A percentile compares a stretch with the other conserved stretches of the same genome.
These are phyloP conservation scores for Apoderus coryli DNA, from an alignment of 2,888 invertebrate species.

Conservation along the genomic window DNA sequence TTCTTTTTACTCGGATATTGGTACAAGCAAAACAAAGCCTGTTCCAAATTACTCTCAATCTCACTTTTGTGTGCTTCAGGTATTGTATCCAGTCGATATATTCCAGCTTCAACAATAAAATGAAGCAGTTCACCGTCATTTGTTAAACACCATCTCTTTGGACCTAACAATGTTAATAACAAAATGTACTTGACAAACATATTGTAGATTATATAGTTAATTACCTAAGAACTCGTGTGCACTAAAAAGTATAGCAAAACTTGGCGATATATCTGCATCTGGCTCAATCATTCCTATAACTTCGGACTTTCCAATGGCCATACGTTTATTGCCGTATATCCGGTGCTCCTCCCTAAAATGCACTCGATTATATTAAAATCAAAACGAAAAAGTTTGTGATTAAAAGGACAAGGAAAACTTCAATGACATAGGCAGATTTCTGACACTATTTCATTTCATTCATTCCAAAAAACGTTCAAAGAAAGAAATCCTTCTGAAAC, in stretches of 20 bases:
- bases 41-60: slow-evolving; percentile 68
- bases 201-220: slow-evolving; percentile 22
- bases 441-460: too few species aligned
- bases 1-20: slow-evolving; percentile 63
- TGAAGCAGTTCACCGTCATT: slow-evolving; percentile 64
- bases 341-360: slow-evolving; percentile 54
- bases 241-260: slow-evolving; percentile 62
- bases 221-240: slow-evolving; percentile 74
- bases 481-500: too few species aligned
- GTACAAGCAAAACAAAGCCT: slow-evolving; percentile 74
- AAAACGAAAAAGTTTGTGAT: too few species aligned
- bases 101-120: slow-evolving; percentile 59
- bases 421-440: too few species aligned
- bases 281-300: too few species aligned
- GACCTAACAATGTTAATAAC: slow-evolving; percentile 33
- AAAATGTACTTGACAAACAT: neutral
- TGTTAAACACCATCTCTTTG: slow-evolving; percentile 59
- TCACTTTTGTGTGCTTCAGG: slow-evolving; percentile 49
- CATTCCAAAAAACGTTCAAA: too few species aligned
- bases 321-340: slow-evolving; percentile 39
- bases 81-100: slow-evolving; percentile 50
- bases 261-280: slow-evolving; percentile 48
- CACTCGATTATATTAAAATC: too few species aligned
- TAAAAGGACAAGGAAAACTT: too few species aligned
- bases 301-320: slow-evolving; percentile 25